Percentiles rank a stretch among this genome's conserved stretches.
Conservation (phyloP, 2,888 invertebrate genomes). For the Cataglyphis livida region DNA sequence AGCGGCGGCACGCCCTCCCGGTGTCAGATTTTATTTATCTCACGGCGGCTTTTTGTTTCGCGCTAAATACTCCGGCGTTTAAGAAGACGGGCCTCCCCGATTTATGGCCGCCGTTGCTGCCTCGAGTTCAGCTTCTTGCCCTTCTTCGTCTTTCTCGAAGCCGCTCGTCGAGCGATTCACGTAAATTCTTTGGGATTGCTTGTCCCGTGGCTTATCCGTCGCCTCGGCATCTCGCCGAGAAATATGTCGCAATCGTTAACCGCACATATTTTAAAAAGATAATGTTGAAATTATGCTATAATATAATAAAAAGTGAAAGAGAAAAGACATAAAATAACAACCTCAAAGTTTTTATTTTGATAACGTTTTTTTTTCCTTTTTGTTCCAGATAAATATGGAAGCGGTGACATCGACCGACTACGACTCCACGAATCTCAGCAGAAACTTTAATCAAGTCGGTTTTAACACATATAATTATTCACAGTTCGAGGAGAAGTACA, state of each 20-base stretch:
- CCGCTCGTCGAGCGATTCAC: conserved; percentile 57
- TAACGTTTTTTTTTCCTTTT: conserved; percentile 11
- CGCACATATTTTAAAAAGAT: neutral
- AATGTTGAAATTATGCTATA: neutral
- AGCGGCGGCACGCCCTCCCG: conserved; percentile 68
- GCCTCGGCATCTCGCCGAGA: neutral
- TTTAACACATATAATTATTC: conserved; percentile 83
- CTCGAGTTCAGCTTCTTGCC: conserved; percentile 60
- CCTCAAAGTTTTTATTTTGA: neutral
- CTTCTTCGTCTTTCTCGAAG: conserved; percentile 49
- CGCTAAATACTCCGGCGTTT: conserved; percentile 76
- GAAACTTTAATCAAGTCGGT: conserved; percentile 81
- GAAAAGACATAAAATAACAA: neutral
- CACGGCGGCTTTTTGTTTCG: conserved; percentile 73
- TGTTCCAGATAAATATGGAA: conserved; percentile 87
- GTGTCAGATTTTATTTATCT: conserved; percentile 79
- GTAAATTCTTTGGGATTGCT: conserved; percentile 22
- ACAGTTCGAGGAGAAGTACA: conserved; percentile 82
- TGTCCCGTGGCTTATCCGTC: conserved; percentile 29
- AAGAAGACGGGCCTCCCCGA: conserved; percentile 79
- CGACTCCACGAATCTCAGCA: conserved; percentile 82
- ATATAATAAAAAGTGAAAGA: neutral
- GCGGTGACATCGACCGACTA: conserved; percentile 86
- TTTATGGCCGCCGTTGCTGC: conserved; percentile 72
- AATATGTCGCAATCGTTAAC: neutral